Evolutionary conservation across 2,113 vertebrate species (phyloP), one percentile per base, ranked within the genome.

Genomic region (Xenus cinereus): DNA sequence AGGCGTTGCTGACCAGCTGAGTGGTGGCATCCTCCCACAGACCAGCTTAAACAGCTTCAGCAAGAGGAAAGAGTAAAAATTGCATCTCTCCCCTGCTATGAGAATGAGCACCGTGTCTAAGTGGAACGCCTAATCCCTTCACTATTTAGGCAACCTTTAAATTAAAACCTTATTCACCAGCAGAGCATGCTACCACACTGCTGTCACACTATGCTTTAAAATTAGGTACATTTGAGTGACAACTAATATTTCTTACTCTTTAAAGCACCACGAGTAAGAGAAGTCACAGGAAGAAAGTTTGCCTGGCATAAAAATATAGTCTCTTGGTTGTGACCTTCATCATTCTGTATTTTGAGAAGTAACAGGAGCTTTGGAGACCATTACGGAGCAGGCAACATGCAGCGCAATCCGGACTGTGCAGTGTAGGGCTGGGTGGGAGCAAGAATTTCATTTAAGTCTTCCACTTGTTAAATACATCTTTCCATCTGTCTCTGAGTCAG

Each of bases 401-500:
- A 88, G 43, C 2, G 0, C 33, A 92, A 67, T 43, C 75, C 77
- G 91, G 60, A 28, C 71, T 19, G 23, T 11, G 26, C 26, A 24
- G 11, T 9, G 23, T 10, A 41, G 71, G 43, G 86, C 7, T 88
- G 51, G 28, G 51, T 84, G 68, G 85, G 92, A 95, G 23, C 11
- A 54, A 74, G 46, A 87, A 87, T 78, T 93, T 80, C 5, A 88
- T 88, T 93, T 81, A 77, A 78, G 82, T 43, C 67, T 87, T 69
- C 48, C 50, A 59, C 48, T 93, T 87, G 69, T 84, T 89, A 89
- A 90, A 79, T 62, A 53, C 50, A 63, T 76, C 66, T 91, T 89
- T 92, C 94, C 81, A 69, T 94, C 73, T 66, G 80, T 62, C 83
- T 91, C 77, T 87, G 74, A 91, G 77, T 93, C 86, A 95, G 89